Conservation (phyloP, 2,113 vertebrate species). For the Zapus hudsonius region DNA sequence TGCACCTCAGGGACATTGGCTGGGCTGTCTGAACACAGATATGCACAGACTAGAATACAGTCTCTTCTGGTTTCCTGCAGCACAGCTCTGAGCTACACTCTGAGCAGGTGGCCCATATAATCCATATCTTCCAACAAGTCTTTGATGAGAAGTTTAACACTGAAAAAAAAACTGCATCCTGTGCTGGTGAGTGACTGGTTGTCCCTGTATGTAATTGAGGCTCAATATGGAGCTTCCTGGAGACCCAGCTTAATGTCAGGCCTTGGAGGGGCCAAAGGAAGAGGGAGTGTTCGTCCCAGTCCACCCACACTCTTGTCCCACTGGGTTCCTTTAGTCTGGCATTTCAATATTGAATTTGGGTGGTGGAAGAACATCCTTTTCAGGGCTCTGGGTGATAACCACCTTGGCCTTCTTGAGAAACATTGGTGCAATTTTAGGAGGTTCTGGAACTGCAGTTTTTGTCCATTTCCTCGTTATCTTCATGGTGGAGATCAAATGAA, state of each 20-base stretch:
- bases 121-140: constrained; percentile 21
- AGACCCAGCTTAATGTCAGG: constrained; percentile 74
- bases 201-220: constrained; percentile 76
- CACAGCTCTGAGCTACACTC: background rate
- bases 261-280: constrained; percentile 49
- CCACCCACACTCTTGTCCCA: background rate
- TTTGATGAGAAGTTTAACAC: constrained; percentile 37
- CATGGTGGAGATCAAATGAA: constrained; percentile 96
- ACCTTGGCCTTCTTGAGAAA: constrained; percentile 98
- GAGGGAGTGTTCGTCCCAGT: background rate
- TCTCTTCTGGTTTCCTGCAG: background rate
- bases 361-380: constrained; percentile 96
- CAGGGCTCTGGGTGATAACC: constrained; percentile 98
- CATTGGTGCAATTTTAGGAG: constrained; percentile 96
- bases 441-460: constrained; percentile 93
- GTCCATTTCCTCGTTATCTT: constrained; percentile 93
- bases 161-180: constrained; percentile 64
- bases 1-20: background rate
- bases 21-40: background rate
- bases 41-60: too few relatives aligned
- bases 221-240: constrained; percentile 81
- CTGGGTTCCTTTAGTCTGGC: constrained; percentile 90
- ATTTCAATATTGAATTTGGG: constrained; percentile 97
- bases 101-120: background rate
- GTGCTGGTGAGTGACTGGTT: constrained; percentile 72